Base-by-base conservation (phyloP, 2,888 invertebrate genomes). In the Drosophila atripex region DNA sequence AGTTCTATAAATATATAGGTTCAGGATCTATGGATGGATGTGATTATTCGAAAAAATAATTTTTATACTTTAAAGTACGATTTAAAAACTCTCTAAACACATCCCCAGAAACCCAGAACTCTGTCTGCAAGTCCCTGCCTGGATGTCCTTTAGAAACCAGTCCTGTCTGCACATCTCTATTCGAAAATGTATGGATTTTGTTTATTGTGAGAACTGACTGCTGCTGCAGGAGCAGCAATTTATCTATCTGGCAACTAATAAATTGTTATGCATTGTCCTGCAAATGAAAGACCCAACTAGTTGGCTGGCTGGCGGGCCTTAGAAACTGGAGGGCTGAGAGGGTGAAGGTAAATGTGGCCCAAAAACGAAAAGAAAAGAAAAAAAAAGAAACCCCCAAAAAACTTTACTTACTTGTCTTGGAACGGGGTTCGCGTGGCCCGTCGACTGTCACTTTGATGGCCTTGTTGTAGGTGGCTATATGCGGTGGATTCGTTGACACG, bases 401-500 rank as follows among this genome's bases (percentile, higher is more conserved):
- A 18, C 18, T 49, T 30, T 8, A 91, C 96, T 95, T 94, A 96
- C 96, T 96, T 93, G 97, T 97, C 93, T 97, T 97, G 79, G 97
- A 97, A 89, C 98, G 93, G 6, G 99, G 98, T 92, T 98, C 98
- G 86, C 99, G 92, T 9, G 99, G 99, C 78, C 99, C 99, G 92
- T 99, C 99, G 58, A 99, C 98, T 21, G 99, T 99, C 79, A 99
- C 98, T 93, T 99, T 99, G 92, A 99, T 99, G 74, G 98, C 98
- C 92, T 98, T 98, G 91, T 96, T 96, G 93, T 98, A 98, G 14
- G 98, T 97, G 69, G 98, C 96, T 73, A 99, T 96, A 92, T 98
- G 98, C n/a, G 98, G 97, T 56, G 99, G 99, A 85, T 95, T 94
- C 83, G 98, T 97, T 84, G 97, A 97, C 76, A 99, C 94, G 71